phyloP scores from a whole-genome alignment of 2,888 invertebrate genomes.

The Lochmaea crataegi region DNA sequence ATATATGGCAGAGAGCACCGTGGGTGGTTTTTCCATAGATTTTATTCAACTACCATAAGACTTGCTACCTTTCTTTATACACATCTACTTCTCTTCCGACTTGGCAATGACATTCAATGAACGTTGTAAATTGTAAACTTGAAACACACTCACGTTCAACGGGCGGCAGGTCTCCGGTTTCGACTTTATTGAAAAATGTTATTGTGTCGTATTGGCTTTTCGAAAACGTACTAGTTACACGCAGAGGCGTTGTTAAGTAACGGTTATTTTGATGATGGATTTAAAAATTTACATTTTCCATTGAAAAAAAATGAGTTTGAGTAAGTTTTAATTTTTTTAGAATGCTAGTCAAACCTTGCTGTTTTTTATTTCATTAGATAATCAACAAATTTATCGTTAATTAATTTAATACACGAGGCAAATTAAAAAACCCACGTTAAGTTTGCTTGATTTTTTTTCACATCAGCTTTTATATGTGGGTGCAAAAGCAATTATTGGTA shows the following conservation, averaged over 20 bases:
- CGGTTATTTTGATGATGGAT: neutral
- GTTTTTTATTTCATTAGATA: slow-evolving; percentile 1
- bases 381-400: slow-evolving; percentile 17
- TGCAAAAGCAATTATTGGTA: slow-evolving; percentile 16
- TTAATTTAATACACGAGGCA: slow-evolving; percentile 30
- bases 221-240: neutral
- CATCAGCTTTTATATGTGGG: slow-evolving; percentile 14
- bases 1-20: slow-evolving; percentile 23
- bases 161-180: slow-evolving; percentile 16
- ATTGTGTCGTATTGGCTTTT: neutral
- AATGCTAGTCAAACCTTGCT: slow-evolving; percentile 10
- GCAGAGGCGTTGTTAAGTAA: neutral
- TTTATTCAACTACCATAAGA: slow-evolving; percentile 4
- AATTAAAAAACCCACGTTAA: slow-evolving; percentile 25
- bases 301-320: neutral
- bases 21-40: slow-evolving; percentile 25
- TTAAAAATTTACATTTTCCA: neutral
- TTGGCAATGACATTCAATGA: slow-evolving; percentile 35
- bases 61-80: slow-evolving; percentile 14
- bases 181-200: neutral
- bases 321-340: neutral
- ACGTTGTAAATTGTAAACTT: slow-evolving; percentile 34
- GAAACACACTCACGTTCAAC: slow-evolving; percentile 20
- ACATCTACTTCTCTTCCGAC: slow-evolving; percentile 33
- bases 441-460: neutral